Evolutionary conservation across 2,113 vertebrate genomes (phyloP), one percentile per base, ranked within the genome.

Genomic region (Cinclus mexicanus): DNA sequence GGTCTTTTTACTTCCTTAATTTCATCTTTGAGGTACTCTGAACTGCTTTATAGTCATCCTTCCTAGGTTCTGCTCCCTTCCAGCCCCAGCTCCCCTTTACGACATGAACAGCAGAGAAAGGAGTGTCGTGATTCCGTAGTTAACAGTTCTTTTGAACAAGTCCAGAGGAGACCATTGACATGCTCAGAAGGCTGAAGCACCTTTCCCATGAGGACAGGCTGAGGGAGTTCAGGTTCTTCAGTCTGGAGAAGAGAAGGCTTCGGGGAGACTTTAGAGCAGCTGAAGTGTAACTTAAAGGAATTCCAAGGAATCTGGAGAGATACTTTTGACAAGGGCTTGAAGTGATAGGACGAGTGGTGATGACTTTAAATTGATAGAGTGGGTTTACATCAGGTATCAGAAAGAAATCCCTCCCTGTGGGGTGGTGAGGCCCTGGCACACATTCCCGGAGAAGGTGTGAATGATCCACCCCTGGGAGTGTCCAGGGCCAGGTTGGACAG

Each of bases 401-500:
- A 21, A 68, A 76, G 39, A 41, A 68, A 61, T 55, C 20, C 47
- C 49, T 49, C 14, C 16, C 25, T 55, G 11, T 10, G 33, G 3
- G 4, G 9, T 69, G 21, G 8, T 9, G 29, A 35, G 11, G 5
- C n/a, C 13, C 39, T 61, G n/a, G 33, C 28, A 53, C n/a, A 75
- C 12, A 10, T n/a, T 49, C 24, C 24, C 46, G 47, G 78, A 49
- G n/a, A 12, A 83, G n/a, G 41, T 61, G 28, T 61, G 39, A 1
- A 0, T 68, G 46, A 14, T 5, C 21, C 61, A 31, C 26, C n/a
- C 10, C 31, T 49, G 55, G 14, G 9, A 49, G 18, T 35, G 55
- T 8, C 7, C 70, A 61, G 17, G 47, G n/a, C 41, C 21, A 31
- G 21, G 14, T 1, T 76, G 47, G 39, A 41, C 0, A 0, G n/a